Evolutionary conservation across 2,888 invertebrate genomes (phyloP), one percentile per base, ranked within the genome.

Genomic region (Drosophila emarginata): DNA sequence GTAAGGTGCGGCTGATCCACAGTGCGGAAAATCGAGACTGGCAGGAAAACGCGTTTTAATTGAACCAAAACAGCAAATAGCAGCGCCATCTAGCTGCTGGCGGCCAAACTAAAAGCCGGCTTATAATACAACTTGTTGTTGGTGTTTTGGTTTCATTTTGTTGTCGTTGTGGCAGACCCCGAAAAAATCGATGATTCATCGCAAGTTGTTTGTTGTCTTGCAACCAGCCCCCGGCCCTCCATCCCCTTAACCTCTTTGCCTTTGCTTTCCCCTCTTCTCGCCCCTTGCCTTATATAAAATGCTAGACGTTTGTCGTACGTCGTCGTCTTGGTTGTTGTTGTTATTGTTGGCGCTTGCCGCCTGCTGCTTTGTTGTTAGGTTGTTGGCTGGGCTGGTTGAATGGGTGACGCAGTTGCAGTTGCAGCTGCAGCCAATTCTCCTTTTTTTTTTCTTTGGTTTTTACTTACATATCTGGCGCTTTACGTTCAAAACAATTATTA

Each of bases 401-500:
- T 61, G 54, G 75, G 67, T 75, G 75, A 75, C 72, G 75, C 67
- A 75, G 76, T 72, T 60, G 85, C 80, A 84, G 82, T 85, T 77
- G 78, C 78, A 79, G 78, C 78, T 78, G 82, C 81, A 45, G 82
- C 87, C 87, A 85, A 85, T 82, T 87, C 87, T 85, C 85, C 74
- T 45, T 45, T 63, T 77, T 76, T 26, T 23, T 61, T 32, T 57
- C 69, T 75, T 75, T 63, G 61, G 64, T 74, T 74, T 86, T 21
- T 45, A 45, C 45, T 45, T 45, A 45, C 45, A 45, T 45, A 45
- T 45, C 45, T 76, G 73, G 70, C 80, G 87, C 82, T 80, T 78
- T 86, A 77, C 78, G 80, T 82, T 80, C 84, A 77, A 78, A 89
- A 89, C 87, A 89, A 89, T 89, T 89, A 89, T 89, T 89, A 89